Conservation (phyloP, 2,888 invertebrate genomes). For the Drosophila neonasuta region DNA sequence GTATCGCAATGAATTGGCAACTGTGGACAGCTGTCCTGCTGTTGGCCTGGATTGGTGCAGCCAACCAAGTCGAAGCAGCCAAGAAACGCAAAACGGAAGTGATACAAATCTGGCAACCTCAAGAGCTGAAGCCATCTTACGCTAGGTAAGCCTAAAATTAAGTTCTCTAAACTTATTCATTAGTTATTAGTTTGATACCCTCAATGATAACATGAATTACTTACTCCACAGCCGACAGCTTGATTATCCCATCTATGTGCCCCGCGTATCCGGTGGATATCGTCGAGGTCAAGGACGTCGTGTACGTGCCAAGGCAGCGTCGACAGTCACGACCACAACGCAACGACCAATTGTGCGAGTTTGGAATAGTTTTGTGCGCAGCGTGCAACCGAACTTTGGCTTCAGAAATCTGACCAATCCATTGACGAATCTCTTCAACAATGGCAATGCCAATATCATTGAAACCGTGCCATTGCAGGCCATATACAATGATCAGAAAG, state of each 20-base stretch:
- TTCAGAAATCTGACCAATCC: conserved; percentile 74
- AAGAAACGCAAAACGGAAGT: conserved; percentile 28
- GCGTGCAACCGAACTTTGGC: conserved; percentile 67
- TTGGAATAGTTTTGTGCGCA: conserved; percentile 75
- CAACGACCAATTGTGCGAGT: conserved; percentile 65
- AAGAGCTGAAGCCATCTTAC: conserved; percentile 2
- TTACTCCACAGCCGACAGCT: conserved; percentile 13
- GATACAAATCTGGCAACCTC: conserved; percentile 33
- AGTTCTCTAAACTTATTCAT: background rate
- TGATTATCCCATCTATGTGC: conserved; percentile 36
- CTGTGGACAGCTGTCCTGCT: conserved; percentile 44
- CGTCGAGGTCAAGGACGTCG: conserved; percentile 29
- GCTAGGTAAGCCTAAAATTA: conserved; percentile 31
- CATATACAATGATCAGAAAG: conserved; percentile 9
- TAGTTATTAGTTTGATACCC: background rate
- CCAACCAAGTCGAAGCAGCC: conserved; percentile 24
- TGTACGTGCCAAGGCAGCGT: conserved; percentile 23
- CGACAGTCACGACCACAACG: conserved; percentile 46
- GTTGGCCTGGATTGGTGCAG: conserved; percentile 33
- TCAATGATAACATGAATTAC: background rate
- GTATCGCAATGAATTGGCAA: conserved; percentile 45
- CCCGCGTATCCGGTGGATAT: conserved; percentile 31
- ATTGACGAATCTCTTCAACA: conserved; percentile 68
- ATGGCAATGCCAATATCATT: conserved; percentile 62
- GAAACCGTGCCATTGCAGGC: conserved; percentile 59